A percentile compares a stretch with the other conserved stretches of the same genome.
Conservation (phyloP, 1,140 invertebrate genomes). For the Bombus cullumanus region DNA sequence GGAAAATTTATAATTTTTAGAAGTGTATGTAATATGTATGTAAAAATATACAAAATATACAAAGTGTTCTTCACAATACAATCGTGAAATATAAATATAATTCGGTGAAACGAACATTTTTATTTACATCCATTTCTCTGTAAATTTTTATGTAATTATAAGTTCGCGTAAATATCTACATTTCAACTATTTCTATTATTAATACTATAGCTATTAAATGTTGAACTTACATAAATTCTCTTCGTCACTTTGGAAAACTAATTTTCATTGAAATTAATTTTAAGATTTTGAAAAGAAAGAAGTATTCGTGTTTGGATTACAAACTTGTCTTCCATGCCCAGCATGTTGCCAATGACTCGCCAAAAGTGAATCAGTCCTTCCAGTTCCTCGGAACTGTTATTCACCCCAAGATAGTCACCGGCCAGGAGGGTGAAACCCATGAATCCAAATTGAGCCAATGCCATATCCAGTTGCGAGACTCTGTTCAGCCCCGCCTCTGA, state of each 20-base stretch:
- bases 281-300: neutral
- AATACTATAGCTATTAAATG: neutral
- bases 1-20: no score
- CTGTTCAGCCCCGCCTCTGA: conserved; percentile 80
- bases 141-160: no score
- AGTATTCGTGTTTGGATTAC: conserved; percentile 3
- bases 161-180: no score
- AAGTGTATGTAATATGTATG: no score
- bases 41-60: no score
- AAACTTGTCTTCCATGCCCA: conserved; percentile 92
- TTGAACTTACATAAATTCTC: no score
- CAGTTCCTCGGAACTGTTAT: conserved; percentile 84
- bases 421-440: conserved; percentile 89
- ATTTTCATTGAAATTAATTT: neutral
- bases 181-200: no score
- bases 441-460: conserved; percentile 93
- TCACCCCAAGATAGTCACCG: conserved; percentile 86
- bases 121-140: no score
- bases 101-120: no score
- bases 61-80: no score
- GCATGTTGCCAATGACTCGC: conserved; percentile 90
- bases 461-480: conserved; percentile 90
- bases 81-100: no score
- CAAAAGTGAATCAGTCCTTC: conserved; percentile 93
- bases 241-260: neutral